Evolutionary conservation across 1,140 invertebrate genomes (phyloP), one percentile per base, ranked within the genome.

Genomic region (Tetramorium parvispinum): DNA sequence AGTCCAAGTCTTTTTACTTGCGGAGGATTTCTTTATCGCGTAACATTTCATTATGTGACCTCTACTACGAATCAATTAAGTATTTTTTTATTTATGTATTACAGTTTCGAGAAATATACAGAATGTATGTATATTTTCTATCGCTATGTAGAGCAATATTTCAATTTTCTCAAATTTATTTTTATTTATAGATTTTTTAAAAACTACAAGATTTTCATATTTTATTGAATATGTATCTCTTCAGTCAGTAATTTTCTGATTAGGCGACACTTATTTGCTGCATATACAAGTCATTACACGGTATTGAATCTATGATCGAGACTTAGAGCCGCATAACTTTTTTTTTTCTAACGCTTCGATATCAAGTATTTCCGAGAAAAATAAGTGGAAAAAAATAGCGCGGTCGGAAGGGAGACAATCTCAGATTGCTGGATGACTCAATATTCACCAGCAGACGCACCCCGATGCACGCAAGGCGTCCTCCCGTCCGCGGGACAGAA

Each of bases 381-480:
- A 8, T 11, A 55, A n/a, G 8, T 27, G 13, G 46, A 37, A 68
- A 49, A 21, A 37, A 32, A 10, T 21, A 11, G 46, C 32, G 27
- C 43, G n/a, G 59, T 21, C 5, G 78, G 37, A 1, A 71, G 51
- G 78, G 16, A 63, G 13, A 53, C 13, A 40, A 71, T 82, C 79
- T 71, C 37, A 32, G 79, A 82, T 82, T 32, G 27, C 18, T 70
- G 66, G 53, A 82, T 46, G 77, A 81, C 77, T 81, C 46, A 81
- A 81, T 81, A 81, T 81, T 32, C 32, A 51, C 13, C 37, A n/a
- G 10, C 24, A 32, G 75, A n/a, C 37, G 21, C 10, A 27, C 13
- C 32, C 8, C 63, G 51, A 18, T 32, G 43, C 79, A 82, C 66
- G 79, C 79, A 57, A 75, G 40, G 40, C 53, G 51, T 87, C 37